Conservation (phyloP, 2,888 invertebrate genomes). For the Cecidostiba fungosa region DNA sequence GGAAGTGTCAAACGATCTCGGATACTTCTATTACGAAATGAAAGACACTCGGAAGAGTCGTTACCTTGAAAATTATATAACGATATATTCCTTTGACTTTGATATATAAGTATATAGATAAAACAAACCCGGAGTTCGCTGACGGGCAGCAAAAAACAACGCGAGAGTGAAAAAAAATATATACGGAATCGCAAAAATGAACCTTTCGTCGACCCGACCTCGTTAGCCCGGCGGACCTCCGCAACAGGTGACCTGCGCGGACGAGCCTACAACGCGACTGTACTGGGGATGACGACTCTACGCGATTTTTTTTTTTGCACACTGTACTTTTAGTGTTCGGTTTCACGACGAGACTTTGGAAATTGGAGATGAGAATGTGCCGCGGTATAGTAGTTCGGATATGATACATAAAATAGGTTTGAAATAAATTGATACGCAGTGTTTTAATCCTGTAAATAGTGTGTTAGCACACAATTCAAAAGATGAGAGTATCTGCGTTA, state of each 20-base stretch:
- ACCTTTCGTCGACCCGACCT: constrained; percentile 36
- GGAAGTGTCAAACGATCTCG: not conserved
- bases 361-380: not conserved
- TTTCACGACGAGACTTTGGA: not conserved
- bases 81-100: too few species aligned
- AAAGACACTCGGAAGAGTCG: too few species aligned
- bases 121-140: not conserved
- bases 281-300: not conserved
- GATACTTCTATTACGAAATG: not conserved
- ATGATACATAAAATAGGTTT: too few species aligned
- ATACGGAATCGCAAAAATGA: not conserved
- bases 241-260: constrained; percentile 57
- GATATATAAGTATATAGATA: too few species aligned
- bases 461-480: too few species aligned
- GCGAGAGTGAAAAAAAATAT: not conserved
- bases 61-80: too few species aligned
- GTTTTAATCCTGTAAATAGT: not conserved
- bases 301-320: not conserved
- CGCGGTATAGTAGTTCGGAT: not conserved
- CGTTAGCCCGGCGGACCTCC: constrained; percentile 31
- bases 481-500: not conserved
- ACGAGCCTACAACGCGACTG: not conserved
- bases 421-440: too few species aligned
- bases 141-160: not conserved
- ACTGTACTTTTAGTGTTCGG: not conserved